These are phyloP conservation scores for Ernsta delagoae DNA, from an alignment of 2,888 invertebrate species.

Conservation along the genomic window DNA sequence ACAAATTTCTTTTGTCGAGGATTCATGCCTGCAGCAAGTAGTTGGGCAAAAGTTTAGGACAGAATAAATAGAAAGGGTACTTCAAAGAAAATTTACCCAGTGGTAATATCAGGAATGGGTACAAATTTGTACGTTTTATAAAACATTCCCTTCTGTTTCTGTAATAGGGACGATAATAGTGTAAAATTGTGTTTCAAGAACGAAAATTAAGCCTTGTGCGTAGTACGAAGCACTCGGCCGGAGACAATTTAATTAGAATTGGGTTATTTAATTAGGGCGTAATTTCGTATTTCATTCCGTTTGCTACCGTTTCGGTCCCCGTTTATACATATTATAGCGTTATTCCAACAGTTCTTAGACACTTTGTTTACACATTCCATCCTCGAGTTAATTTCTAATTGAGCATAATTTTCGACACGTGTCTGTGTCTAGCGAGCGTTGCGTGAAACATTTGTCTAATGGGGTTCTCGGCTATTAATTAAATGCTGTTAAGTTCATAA, in stretches of 20 bases:
- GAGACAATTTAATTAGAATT: slow-evolving; percentile 57
- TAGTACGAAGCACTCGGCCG: slow-evolving; percentile 44
- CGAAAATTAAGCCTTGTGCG: slow-evolving; percentile 7
- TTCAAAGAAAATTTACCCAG: slow-evolving; percentile 43
- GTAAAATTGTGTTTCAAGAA: slow-evolving; percentile 29
- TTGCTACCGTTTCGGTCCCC: slow-evolving; percentile 40
- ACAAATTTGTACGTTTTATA: background rate
- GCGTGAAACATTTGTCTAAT: too few species aligned
- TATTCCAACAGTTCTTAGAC: slow-evolving; percentile 27
- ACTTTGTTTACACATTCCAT: slow-evolving; percentile 34
- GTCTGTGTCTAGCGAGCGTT: too few species aligned
- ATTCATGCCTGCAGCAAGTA: slow-evolving; percentile 14
- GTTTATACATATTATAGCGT: slow-evolving; percentile 45
- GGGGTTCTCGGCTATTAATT: too few species aligned
- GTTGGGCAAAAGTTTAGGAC: slow-evolving; percentile 5
- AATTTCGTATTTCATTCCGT: slow-evolving; percentile 53
- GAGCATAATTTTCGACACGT: slow-evolving; percentile 31
- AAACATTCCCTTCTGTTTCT: background rate
- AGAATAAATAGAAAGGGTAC: slow-evolving; percentile 19
- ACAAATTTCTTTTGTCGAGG: slow-evolving; percentile 10
- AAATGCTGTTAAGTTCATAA: too few species aligned
- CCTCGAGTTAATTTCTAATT: slow-evolving; percentile 40
- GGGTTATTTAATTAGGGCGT: slow-evolving; percentile 57
- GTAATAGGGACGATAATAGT: slow-evolving; percentile 26
- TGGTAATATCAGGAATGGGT: slow-evolving; percentile 17